phyloP scores from a whole-genome alignment of 2,888 invertebrate species.

The Balanococcus diminutus region DNA sequence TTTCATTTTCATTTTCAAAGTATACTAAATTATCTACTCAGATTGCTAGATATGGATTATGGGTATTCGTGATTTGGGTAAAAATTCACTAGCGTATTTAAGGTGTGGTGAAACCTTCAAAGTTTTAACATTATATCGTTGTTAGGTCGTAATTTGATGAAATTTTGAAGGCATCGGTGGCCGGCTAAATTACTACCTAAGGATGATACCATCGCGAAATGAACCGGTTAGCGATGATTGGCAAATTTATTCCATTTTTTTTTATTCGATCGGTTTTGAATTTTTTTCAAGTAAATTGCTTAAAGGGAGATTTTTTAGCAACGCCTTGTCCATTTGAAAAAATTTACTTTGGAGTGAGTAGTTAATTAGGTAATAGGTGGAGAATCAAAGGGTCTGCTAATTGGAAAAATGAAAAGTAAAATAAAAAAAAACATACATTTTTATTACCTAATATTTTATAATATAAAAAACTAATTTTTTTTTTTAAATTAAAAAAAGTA shows the following conservation, averaged over 20 bases:
- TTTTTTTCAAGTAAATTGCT: background rate
- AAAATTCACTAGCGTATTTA: background rate
- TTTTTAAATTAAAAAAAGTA: too few species aligned
- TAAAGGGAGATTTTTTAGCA: background rate
- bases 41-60: background rate
- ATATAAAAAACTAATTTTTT: too few species aligned
- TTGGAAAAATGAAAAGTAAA: too few species aligned
- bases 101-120: background rate
- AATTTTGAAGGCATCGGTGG: background rate
- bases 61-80: background rate
- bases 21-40: background rate
- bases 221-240: background rate
- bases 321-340: background rate
- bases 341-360: too few species aligned
- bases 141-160: background rate
- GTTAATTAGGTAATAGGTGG: too few species aligned
- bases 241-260: background rate
- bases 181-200: background rate
- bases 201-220: background rate
- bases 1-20: too few species aligned
- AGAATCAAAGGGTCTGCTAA: too few species aligned
- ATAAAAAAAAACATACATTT: too few species aligned
- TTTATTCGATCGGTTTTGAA: background rate
- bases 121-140: background rate
- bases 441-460: too few species aligned